Evolutionary conservation across 2,888 invertebrate genomes (phyloP).

Genomic region (Tenodera sinensis): DNA sequence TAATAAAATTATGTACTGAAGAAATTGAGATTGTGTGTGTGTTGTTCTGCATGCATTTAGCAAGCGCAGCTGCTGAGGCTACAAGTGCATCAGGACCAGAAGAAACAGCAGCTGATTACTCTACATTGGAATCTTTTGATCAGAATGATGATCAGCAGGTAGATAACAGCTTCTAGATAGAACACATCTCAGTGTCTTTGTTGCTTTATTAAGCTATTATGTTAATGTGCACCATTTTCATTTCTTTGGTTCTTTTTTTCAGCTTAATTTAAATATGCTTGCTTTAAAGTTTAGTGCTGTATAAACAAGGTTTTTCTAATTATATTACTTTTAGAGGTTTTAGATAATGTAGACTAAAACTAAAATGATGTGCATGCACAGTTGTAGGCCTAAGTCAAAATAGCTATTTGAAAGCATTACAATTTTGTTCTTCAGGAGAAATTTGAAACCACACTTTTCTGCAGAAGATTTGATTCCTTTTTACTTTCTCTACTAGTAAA

Average conservation of each 20-base stretch:
- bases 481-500: too few relatives aligned
- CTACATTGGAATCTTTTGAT: conserved; percentile 31
- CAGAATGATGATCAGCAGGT: conserved; percentile 28
- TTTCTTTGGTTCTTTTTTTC: neutral
- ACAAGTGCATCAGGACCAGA: conserved; percentile 31
- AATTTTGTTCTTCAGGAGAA: neutral
- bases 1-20: neutral
- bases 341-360: too few relatives aligned
- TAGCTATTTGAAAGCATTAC: neutral
- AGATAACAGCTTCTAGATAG: neutral
- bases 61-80: conserved; percentile 31
- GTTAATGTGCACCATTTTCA: neutral
- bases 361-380: too few relatives aligned
- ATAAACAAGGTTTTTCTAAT: too few relatives aligned
- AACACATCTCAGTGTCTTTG: too few relatives aligned
- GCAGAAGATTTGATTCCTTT: too few relatives aligned
- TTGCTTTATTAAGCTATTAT: neutral
- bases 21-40: neutral
- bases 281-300: neutral
- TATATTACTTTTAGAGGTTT: too few relatives aligned
- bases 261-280: neutral
- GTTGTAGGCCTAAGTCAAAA: too few relatives aligned
- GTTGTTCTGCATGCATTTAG: neutral
- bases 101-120: conserved; percentile 35
- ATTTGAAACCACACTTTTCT: too few relatives aligned